Evolutionary conservation across 2,113 vertebrate species (phyloP).

Genomic region (Nycticebus coucang): DNA sequence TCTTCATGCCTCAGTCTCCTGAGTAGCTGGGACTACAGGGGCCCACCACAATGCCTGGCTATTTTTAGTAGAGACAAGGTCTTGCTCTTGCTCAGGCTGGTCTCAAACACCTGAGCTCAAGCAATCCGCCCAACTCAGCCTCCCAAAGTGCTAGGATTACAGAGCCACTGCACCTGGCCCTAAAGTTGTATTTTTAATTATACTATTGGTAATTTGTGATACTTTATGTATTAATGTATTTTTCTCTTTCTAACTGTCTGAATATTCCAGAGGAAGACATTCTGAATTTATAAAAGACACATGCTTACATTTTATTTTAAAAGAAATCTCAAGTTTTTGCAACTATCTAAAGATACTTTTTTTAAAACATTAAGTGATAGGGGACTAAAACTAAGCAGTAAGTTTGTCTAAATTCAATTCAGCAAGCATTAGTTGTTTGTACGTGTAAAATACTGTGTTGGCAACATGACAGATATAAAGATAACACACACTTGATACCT

Average conservation of each 20-base stretch:
- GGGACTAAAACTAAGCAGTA: constrained; percentile 27
- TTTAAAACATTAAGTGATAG: neutral
- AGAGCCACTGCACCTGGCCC: no score
- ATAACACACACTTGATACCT: constrained; percentile 18
- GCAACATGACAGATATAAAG: neutral
- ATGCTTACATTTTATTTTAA: constrained; percentile 19
- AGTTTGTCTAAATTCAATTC: constrained; percentile 32
- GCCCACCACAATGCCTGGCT: no score
- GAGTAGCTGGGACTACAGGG: no score
- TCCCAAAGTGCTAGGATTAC: no score
- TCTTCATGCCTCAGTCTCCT: no score
- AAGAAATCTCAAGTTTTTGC: constrained; percentile 32
- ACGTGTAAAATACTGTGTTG: neutral
- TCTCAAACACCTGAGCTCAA: no score
- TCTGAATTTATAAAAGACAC: neutral
- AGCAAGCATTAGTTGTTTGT: neutral
- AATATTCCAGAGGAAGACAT: neutral
- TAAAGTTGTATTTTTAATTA: constrained; percentile 53
- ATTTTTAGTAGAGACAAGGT: no score
- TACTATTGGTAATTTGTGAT: neutral
- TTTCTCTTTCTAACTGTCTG: neutral
- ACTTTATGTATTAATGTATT: neutral
- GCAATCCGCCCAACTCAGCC: no score
- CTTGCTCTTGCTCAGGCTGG: no score
- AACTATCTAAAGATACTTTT: neutral